Evolutionary conservation across 2,113 vertebrate genomes (phyloP).

Genomic region (Phyllopteryx taeniolatus): DNA sequence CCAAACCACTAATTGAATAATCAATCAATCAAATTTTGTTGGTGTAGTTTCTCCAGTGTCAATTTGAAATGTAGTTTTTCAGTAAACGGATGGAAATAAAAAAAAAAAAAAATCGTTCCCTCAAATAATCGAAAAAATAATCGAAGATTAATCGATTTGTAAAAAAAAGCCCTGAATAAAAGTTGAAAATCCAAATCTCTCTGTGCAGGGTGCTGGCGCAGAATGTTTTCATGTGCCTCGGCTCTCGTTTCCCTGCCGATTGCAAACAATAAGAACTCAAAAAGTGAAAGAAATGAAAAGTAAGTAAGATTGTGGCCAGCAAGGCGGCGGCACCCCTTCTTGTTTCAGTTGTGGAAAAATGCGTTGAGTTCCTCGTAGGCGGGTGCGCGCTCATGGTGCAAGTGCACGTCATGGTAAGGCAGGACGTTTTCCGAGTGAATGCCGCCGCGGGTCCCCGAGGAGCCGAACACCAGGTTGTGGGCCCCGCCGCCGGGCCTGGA

Average conservation of each 20-base stretch:
- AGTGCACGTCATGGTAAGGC: slow-evolving; percentile 91
- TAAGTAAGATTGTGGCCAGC: slow-evolving; percentile 48
- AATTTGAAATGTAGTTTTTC: too few relatives aligned
- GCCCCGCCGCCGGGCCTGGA: slow-evolving; percentile 74
- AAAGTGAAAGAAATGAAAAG: slow-evolving; percentile 18
- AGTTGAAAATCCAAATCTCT: slow-evolving; percentile 5
- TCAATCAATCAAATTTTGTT: too few relatives aligned
- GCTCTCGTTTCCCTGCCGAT: slow-evolving; percentile 38
- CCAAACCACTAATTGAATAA: too few relatives aligned
- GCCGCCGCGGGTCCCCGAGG: slow-evolving; percentile 81
- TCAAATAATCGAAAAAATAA: too few relatives aligned
- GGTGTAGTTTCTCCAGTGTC: too few relatives aligned
- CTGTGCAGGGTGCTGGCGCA: background rate
- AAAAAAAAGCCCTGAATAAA: background rate
- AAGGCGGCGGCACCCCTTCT: slow-evolving; percentile 19
- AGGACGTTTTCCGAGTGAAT: slow-evolving; percentile 90
- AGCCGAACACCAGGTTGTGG: slow-evolving; percentile 86
- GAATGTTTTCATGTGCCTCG: background rate
- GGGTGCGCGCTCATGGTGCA: slow-evolving; percentile 87
- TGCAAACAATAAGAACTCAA: slow-evolving; percentile 9
- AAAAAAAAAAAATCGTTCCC: too few relatives aligned
- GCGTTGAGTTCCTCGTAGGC: slow-evolving; percentile 92
- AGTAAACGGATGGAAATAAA: too few relatives aligned
- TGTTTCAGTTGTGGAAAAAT: slow-evolving; percentile 88
- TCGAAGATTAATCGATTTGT: too few relatives aligned